These are phyloP conservation scores for Ferdinandea cuprea DNA, from an alignment of 2,888 invertebrate species.

Conservation along the genomic window DNA sequence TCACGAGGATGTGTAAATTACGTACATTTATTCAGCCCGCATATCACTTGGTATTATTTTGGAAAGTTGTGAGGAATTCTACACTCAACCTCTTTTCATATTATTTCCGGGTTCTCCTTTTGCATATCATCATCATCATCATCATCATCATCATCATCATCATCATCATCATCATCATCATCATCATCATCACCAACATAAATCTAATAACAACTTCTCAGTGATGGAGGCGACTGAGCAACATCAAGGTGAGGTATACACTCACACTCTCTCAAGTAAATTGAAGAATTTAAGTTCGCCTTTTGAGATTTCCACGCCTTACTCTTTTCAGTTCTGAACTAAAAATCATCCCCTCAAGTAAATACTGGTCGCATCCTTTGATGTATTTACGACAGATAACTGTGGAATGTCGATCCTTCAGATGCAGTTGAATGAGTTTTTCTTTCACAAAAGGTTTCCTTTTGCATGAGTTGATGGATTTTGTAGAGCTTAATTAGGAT, in stretches of 20 bases:
- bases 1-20: constrained; percentile 55
- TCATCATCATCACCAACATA: too few relatives aligned
- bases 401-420: neutral
- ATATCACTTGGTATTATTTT: constrained; percentile 45
- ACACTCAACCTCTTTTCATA: neutral
- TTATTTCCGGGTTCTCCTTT: neutral
- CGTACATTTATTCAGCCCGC: constrained; percentile 64
- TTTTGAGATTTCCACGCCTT: constrained; percentile 15
- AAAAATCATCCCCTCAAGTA: constrained; percentile 16
- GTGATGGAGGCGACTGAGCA: constrained; percentile 1
- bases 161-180: constrained; percentile 22
- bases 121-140: constrained; percentile 24
- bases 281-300: constrained; percentile 27
- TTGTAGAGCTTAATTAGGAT: too few relatives aligned
- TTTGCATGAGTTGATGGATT: neutral
- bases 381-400: neutral
- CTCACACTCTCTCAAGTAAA: constrained; percentile 9
- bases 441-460: neutral
- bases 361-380: constrained; percentile 22
- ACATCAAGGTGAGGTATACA: neutral
- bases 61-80: constrained; percentile 16
- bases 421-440: neutral
- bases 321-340: constrained; percentile 24
- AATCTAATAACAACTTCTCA: constrained; percentile 50
- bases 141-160: too few relatives aligned